phyloP scores from a whole-genome alignment of 1,140 invertebrate species.

The Thalassaphorura encarpata region DNA sequence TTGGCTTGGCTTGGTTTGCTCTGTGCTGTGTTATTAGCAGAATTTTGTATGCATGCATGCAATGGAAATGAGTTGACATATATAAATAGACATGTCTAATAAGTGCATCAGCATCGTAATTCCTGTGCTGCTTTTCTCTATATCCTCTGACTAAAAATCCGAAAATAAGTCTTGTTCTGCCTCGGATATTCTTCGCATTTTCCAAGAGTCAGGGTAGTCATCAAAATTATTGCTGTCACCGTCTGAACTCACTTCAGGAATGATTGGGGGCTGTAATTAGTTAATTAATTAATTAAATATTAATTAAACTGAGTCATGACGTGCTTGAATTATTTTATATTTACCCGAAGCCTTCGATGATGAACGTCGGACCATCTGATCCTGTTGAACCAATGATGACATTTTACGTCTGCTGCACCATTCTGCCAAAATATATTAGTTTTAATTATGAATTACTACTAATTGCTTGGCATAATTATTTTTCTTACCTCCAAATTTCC shows the following conservation, averaged over 20 bases:
- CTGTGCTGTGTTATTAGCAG: no score
- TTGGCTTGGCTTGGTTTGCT: no score
- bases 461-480: no score
- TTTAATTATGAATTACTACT: neutral
- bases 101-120: no score
- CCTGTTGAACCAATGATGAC: slow-evolving; percentile 77
- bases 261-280: slow-evolving; percentile 78
- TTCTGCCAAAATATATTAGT: neutral
- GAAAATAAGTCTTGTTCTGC: slow-evolving; percentile 74
- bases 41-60: no score
- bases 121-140: no score
- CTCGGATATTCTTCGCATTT: slow-evolving; percentile 59
- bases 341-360: slow-evolving; percentile 64
- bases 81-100: no score
- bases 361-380: slow-evolving; percentile 80
- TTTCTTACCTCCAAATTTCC: slow-evolving; percentile 45
- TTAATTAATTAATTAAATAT: no score
- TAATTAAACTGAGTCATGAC: no score
- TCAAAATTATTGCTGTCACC: slow-evolving; percentile 91
- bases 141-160: no score
- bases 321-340: slow-evolving; percentile 11
- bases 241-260: slow-evolving; percentile 76
- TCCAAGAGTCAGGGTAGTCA: slow-evolving; percentile 86
- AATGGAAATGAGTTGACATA: no score
- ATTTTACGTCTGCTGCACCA: neutral